phyloP scores from a whole-genome alignment of 2,888 invertebrate species.

The Nyleta sp. region DNA sequence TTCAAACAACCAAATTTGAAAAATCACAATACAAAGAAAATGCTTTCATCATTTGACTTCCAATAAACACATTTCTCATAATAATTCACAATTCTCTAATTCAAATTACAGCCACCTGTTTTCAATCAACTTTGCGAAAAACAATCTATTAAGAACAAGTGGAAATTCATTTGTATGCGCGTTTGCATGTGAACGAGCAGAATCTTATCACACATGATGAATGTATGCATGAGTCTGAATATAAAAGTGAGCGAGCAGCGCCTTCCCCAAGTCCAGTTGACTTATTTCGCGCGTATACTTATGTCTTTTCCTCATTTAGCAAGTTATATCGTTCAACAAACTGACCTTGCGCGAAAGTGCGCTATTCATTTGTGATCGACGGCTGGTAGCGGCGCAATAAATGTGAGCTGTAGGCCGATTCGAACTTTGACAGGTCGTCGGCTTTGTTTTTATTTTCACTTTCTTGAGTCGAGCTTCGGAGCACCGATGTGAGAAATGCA shows the following conservation, averaged over 20 bases:
- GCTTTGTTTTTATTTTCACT: constrained; percentile 20
- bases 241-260: constrained; percentile 11
- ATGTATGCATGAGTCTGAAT: constrained; percentile 18
- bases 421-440: constrained; percentile 37
- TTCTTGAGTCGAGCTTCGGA: background rate
- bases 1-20: too few relatives aligned
- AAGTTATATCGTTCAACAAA: background rate
- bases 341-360: constrained; percentile 40
- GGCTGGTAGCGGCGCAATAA: constrained; percentile 16
- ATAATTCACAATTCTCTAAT: too few relatives aligned
- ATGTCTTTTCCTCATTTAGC: background rate
- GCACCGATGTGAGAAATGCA: constrained; percentile 63
- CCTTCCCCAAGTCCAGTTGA: background rate
- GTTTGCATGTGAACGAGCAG: constrained; percentile 19
- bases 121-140: too few relatives aligned
- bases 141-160: background rate
- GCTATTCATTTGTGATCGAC: constrained; percentile 18
- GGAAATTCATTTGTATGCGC: constrained; percentile 4
- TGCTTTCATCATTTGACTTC: too few relatives aligned
- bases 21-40: too few relatives aligned
- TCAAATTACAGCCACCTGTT: too few relatives aligned
- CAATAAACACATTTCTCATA: too few relatives aligned
- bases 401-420: constrained; percentile 16
- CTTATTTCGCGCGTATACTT: too few relatives aligned
- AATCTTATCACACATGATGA: constrained; percentile 26